Conservation (phyloP, 1,140 invertebrate genomes). For the Drosophila triauraria region DNA sequence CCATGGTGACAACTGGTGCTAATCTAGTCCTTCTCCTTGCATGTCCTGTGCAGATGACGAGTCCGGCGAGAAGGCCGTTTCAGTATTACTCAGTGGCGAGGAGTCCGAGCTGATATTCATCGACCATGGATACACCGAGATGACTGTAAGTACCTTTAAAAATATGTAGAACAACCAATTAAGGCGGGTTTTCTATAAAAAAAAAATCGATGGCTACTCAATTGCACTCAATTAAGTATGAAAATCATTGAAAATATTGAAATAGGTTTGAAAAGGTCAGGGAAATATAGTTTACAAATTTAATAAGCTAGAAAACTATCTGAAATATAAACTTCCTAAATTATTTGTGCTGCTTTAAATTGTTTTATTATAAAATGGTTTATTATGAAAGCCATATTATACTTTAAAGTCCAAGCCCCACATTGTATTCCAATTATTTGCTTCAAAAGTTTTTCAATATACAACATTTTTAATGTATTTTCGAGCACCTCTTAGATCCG, state of each 20-base stretch:
- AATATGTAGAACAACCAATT: background rate
- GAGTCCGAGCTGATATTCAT: conserved; percentile 97
- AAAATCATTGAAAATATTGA: too few species aligned
- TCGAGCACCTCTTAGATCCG: background rate
- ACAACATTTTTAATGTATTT: conserved; percentile 10
- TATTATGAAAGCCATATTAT: background rate
- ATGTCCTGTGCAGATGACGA: conserved; percentile 91
- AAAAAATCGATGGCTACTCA: background rate
- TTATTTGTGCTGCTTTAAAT: background rate
- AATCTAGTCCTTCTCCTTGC: background rate
- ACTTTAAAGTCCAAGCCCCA: too few species aligned
- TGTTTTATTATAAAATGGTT: background rate
- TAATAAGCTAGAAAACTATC: background rate
- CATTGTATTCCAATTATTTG: too few species aligned
- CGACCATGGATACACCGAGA: conserved; percentile 92
- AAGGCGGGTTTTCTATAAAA: background rate
- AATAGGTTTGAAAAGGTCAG: too few species aligned
- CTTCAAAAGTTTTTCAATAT: background rate
- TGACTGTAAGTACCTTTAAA: conserved; percentile 88
- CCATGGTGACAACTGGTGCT: background rate
- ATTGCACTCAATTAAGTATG: too few species aligned
- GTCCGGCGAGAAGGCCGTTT: conserved; percentile 95
- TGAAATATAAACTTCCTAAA: too few species aligned
- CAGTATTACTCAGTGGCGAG: conserved; percentile 95
- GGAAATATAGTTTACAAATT: too few species aligned